Evolutionary conservation across 2,888 invertebrate species (phyloP), one percentile per base, ranked within the genome.

Genomic region (Metellina segmentata): DNA sequence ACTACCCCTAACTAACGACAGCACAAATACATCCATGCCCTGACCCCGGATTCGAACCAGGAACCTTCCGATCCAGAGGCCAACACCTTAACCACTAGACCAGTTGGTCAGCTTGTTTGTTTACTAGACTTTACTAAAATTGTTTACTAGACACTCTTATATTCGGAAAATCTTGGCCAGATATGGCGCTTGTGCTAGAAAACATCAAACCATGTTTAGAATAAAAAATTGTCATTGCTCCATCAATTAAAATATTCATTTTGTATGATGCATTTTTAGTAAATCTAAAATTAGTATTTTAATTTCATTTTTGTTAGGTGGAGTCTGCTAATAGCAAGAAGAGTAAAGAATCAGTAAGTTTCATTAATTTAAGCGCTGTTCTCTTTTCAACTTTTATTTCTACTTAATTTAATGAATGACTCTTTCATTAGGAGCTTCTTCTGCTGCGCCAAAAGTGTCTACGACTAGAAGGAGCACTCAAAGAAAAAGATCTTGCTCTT

Each of bases 381-480:
- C n/a, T 61, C 0, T 20, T 72, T 49, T 53, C 9, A 0, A 53
- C 8, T 16, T 85, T 77, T 69, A 61, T 51, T 53, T 61, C 0
- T 75, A 69, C 19, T 4, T 51, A 0, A 13, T 61, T 49, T 20
- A 69, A 61, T 19, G 13, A 48, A 48, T 52, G 4, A 1, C 8
- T 53, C 13, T 75, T 75, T 11, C 19, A n/a, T 72, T 72, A 92
- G 85, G 92, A 92, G 51, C 69, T 92, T 20, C 77, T 89, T 11
- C 61, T 78, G 48, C 82, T 92, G 19, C 85, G 86, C 6, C 89
- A 89, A 82, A 92, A 92, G 82, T 92, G 92, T 78, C 81, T 92
- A 13, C 79, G 89, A 20, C 74, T 92, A 78, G 92, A 92, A 89
- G 75, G 86, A 53, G 89, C 92, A 49, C 20, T 92, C 34, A 92